These are phyloP conservation scores for Nysson spinosus DNA, from an alignment of 2,888 invertebrate genomes.

Conservation along the genomic window DNA sequence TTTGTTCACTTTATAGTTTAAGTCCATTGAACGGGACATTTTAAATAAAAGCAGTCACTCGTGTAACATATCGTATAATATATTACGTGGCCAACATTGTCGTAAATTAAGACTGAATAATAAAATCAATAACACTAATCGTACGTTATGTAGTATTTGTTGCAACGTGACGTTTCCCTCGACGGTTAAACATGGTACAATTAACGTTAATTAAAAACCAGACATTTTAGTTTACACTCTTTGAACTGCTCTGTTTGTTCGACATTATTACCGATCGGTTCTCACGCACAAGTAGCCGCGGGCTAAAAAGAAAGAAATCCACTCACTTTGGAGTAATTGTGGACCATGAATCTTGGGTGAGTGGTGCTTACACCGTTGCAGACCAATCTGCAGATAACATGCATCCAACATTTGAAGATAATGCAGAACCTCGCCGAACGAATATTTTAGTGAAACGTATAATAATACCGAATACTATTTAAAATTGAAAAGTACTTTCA, in stretches of 20 bases:
- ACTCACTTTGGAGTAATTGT: constrained; percentile 51
- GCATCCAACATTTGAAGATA: neutral
- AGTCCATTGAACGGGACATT: neutral
- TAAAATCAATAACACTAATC: no score
- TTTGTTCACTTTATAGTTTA: constrained; percentile 13
- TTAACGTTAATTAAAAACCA: no score
- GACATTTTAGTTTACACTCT: neutral
- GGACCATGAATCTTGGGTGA: constrained; percentile 28
- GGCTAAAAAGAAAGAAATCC: constrained; percentile 52
- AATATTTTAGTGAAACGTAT: neutral
- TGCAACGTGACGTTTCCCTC: no score
- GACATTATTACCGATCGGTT: constrained; percentile 35
- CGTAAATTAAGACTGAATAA: no score
- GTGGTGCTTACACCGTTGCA: constrained; percentile 19
- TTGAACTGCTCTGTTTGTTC: constrained; percentile 19
- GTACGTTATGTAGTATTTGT: no score
- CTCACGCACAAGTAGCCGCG: constrained; percentile 47
- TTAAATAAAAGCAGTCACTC: no score
- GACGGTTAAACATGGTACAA: no score
- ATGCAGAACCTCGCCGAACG: neutral
- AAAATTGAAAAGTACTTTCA: neutral
- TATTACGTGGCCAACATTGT: no score
- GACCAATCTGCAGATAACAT: constrained; percentile 14
- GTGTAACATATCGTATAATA: neutral
- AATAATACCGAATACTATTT: neutral